Evolutionary conservation across 2,113 vertebrate genomes (phyloP).

Genomic region (Corythornis cristatus): DNA sequence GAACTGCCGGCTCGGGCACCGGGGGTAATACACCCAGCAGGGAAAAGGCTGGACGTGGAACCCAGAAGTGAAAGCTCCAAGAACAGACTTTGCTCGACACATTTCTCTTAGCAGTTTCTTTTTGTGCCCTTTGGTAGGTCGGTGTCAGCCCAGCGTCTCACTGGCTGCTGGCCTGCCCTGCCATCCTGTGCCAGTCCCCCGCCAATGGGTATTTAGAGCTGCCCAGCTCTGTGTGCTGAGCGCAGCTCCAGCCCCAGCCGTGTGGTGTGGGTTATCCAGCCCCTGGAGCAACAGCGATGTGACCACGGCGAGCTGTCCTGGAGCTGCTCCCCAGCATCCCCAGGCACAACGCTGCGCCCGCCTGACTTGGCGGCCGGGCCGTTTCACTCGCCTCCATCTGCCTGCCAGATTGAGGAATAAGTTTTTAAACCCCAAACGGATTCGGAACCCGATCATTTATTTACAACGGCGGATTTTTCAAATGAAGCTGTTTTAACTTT

Average conservation of each 20-base stretch:
- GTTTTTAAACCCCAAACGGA: constrained; percentile 39
- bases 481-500: constrained; percentile 55
- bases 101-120: background rate
- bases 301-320: background rate
- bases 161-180: constrained; percentile 27
- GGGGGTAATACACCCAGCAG: background rate
- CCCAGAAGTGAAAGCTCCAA: constrained; percentile 32
- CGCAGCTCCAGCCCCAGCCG: background rate
- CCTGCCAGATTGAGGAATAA: constrained; percentile 7
- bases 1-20: background rate
- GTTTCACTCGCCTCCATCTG: background rate
- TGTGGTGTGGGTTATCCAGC: too few species aligned
- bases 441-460: constrained; percentile 56
- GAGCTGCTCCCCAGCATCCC: background rate
- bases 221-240: background rate
- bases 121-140: background rate
- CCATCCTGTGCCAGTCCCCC: constrained; percentile 3
- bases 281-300: background rate
- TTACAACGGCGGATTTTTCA: constrained; percentile 1
- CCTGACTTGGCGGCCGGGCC: too few species aligned
- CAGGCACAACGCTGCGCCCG: too few species aligned
- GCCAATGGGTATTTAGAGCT: background rate
- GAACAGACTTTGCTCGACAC: background rate
- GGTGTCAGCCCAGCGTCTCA: background rate
- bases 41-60: constrained; percentile 16